These are phyloP conservation scores for Neoaliturus tenellus DNA, from an alignment of 2,888 invertebrate genomes.

Conservation along the genomic window DNA sequence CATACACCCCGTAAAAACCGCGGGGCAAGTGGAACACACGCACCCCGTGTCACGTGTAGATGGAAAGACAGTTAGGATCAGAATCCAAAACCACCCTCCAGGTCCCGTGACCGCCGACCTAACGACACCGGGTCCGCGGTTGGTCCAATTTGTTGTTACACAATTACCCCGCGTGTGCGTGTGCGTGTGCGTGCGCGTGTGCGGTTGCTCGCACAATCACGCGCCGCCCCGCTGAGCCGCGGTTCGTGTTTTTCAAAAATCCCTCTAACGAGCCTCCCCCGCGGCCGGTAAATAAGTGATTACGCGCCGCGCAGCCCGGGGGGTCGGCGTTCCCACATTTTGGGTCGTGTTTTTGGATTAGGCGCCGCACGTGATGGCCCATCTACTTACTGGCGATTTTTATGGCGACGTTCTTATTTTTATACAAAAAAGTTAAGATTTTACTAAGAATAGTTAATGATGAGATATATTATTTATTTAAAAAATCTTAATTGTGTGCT, in stretches of 20 bases:
- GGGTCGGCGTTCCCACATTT: background rate
- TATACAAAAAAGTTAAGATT: too few species aligned
- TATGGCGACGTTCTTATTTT: too few species aligned
- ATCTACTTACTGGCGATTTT: background rate
- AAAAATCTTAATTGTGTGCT: too few species aligned
- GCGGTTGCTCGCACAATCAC: slow-evolving; percentile 19
- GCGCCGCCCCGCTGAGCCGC: slow-evolving; percentile 12
- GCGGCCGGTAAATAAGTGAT: slow-evolving; percentile 40
- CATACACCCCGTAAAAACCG: too few species aligned
- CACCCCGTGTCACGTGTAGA: too few species aligned
- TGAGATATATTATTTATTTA: too few species aligned
- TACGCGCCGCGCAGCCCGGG: background rate
- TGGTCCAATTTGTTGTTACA: background rate
- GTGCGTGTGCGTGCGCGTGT: background rate
- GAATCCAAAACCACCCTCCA: background rate
- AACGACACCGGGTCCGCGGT: too few species aligned
- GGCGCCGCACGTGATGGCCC: background rate
- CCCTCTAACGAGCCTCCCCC: slow-evolving; percentile 46
- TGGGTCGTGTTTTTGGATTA: slow-evolving; percentile 18
- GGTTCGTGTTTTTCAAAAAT: slow-evolving; percentile 47
- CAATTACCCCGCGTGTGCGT: slow-evolving; percentile 10
- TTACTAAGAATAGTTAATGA: too few species aligned
- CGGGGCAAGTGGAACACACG: too few species aligned
- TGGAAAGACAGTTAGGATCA: too few species aligned
- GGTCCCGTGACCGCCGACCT: background rate